Percentiles rank a stretch among this genome's conserved stretches.
phyloP scores from a whole-genome alignment of 1,140 invertebrate genomes.

The Drosophila leontia region DNA sequence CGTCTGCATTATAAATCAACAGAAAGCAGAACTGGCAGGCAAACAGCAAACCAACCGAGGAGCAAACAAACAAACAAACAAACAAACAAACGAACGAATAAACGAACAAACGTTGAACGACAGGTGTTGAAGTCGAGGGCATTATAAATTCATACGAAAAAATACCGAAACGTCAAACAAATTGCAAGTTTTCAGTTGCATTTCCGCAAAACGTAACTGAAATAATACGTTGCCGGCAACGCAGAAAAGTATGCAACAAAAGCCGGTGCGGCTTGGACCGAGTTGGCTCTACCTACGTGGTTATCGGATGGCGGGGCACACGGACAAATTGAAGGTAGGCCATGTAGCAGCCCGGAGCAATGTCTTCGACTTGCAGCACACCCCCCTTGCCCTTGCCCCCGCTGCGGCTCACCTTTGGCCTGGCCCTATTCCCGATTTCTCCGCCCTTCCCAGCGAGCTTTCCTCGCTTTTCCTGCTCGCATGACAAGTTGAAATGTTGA shows the following conservation, averaged over 20 bases:
- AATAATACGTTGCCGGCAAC: conserved; percentile 73
- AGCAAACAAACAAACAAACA: conserved; percentile 30
- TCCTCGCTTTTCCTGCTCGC: conserved; percentile 55
- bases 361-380: conserved; percentile 55
- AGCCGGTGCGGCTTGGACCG: conserved; percentile 13
- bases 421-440: conserved; percentile 6
- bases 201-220: conserved; percentile 82
- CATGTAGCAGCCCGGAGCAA: conserved; percentile 51
- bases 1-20: conserved; percentile 57
- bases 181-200: conserved; percentile 83
- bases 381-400: conserved; percentile 4
- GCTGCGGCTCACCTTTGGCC: background rate
- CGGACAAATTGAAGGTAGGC: conserved; percentile 78
- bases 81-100: conserved; percentile 26
- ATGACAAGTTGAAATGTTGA: conserved; percentile 82
- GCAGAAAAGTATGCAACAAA: conserved; percentile 55
- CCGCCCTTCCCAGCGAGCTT: conserved; percentile 6
- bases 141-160: conserved; percentile 81
- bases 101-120: conserved; percentile 53
- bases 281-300: conserved; percentile 12
- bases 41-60: conserved; percentile 18
- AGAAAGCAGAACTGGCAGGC: conserved; percentile 26
- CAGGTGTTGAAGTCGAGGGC: conserved; percentile 76
- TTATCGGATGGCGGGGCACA: conserved; percentile 65
- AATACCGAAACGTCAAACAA: conserved; percentile 82